Conservation (phyloP, 2,888 invertebrate genomes). For the Mactromeris polynyma region DNA sequence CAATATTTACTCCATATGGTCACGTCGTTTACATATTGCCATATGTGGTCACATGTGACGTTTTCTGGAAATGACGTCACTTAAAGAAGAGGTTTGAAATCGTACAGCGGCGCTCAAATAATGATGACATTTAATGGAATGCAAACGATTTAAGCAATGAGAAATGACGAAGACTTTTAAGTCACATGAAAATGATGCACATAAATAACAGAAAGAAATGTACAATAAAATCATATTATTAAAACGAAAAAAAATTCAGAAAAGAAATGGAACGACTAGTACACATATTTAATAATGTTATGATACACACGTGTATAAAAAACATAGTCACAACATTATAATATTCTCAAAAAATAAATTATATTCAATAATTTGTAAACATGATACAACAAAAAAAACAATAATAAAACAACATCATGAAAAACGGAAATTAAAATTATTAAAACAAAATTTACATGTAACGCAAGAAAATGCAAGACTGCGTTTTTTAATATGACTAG, state of each 20-base stretch:
- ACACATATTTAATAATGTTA: not conserved
- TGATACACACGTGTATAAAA: not conserved
- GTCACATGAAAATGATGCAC: not conserved
- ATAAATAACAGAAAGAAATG: not conserved
- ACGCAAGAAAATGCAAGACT: not conserved
- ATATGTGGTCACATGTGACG: no score
- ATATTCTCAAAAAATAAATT: conserved; percentile 15
- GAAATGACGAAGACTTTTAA: not conserved
- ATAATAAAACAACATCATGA: not conserved
- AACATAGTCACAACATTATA: not conserved
- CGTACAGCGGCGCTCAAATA: no score
- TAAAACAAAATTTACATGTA: not conserved
- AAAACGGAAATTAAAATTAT: conserved; percentile 3
- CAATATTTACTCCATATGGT: no score
- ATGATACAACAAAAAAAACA: not conserved
- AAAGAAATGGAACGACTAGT: not conserved
- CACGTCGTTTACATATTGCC: no score
- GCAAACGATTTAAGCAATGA: conserved; percentile 1
- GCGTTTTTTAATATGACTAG: not conserved
- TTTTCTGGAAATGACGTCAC: no score
- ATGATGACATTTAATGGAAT: not conserved
- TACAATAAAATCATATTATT: not conserved
- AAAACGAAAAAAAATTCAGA: not conserved
- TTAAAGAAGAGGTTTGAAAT: no score
- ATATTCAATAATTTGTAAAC: not conserved